Conservation (phyloP, 2,888 invertebrate species). For the Epirrhoe alternata region DNA sequence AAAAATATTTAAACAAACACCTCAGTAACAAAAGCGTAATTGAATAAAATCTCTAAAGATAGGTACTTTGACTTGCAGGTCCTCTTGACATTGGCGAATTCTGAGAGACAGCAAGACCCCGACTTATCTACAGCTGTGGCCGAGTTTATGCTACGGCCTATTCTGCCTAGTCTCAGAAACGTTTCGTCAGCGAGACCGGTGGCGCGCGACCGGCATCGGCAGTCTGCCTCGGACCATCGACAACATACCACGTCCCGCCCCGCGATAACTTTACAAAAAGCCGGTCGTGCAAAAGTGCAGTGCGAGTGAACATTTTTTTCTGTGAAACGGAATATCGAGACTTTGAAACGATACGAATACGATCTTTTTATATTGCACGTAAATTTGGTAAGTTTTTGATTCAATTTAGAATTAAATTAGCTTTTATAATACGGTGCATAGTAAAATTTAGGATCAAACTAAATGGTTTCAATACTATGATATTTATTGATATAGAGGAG, state of each 20-base stretch:
- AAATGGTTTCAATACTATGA: too few relatives aligned
- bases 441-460: too few relatives aligned
- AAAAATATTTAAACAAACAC: neutral
- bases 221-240: constrained; percentile 74
- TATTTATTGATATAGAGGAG: neutral
- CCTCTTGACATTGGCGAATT: constrained; percentile 18
- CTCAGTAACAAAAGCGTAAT: neutral
- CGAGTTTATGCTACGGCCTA: constrained; percentile 20
- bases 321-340: constrained; percentile 70
- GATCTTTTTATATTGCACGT: constrained; percentile 63
- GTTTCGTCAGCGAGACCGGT: constrained; percentile 47
- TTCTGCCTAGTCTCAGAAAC: constrained; percentile 51
- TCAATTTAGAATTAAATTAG: too few relatives aligned
- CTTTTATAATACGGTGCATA: too few relatives aligned
- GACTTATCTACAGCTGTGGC: constrained; percentile 33
- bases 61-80: neutral
- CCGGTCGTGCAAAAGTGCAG: constrained; percentile 78
- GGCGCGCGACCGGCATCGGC: constrained; percentile 52
- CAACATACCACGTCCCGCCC: constrained; percentile 57
- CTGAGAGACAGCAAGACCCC: constrained; percentile 1
- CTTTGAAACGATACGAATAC: constrained; percentile 62
- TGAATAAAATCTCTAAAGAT: neutral
- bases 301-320: constrained; percentile 67
- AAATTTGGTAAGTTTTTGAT: constrained; percentile 59
- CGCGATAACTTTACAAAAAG: constrained; percentile 67